Conservation (phyloP, 2,797 vertebrate species). For the Cygnus olor region DNA sequence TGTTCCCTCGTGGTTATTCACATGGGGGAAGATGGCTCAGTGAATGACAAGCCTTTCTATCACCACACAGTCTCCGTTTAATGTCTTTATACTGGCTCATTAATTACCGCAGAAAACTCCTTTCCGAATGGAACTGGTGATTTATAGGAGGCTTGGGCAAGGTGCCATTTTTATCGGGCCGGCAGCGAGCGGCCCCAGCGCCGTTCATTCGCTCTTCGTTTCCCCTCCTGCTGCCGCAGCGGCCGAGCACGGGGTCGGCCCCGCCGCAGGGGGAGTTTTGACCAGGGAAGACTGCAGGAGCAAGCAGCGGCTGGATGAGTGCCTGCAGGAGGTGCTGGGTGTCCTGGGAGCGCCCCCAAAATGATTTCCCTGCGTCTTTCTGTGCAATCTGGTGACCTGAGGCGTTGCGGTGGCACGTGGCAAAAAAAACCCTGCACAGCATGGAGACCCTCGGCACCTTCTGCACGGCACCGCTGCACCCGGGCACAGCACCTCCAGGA, state of each 20-base stretch:
- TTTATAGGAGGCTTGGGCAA: constrained; percentile 68
- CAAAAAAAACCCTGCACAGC: neutral
- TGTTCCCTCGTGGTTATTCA: constrained; percentile 71
- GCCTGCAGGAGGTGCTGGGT: neutral
- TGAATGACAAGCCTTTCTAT: constrained; percentile 73
- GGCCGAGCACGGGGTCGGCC: neutral
- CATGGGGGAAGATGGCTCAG: constrained; percentile 68
- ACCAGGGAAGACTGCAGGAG: neutral
- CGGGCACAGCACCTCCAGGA: neutral
- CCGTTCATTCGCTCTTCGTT: neutral
- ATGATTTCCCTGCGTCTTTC: neutral
- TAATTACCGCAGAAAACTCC: constrained; percentile 72
- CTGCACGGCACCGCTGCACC: too few relatives aligned
- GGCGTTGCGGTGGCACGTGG: neutral
- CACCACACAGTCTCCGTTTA: constrained; percentile 61
- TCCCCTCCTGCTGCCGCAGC: neutral
- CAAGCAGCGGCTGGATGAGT: neutral
- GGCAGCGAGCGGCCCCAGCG: neutral
- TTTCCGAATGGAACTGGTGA: constrained; percentile 62
- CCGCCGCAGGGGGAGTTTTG: neutral
- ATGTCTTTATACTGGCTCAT: constrained; percentile 74
- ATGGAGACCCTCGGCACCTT: neutral
- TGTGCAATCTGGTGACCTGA: neutral
- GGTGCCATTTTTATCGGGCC: constrained; percentile 48
- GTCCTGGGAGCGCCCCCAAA: neutral